Evolutionary conservation across 2,888 invertebrate species (phyloP).

Genomic region (Atrina japonica): DNA sequence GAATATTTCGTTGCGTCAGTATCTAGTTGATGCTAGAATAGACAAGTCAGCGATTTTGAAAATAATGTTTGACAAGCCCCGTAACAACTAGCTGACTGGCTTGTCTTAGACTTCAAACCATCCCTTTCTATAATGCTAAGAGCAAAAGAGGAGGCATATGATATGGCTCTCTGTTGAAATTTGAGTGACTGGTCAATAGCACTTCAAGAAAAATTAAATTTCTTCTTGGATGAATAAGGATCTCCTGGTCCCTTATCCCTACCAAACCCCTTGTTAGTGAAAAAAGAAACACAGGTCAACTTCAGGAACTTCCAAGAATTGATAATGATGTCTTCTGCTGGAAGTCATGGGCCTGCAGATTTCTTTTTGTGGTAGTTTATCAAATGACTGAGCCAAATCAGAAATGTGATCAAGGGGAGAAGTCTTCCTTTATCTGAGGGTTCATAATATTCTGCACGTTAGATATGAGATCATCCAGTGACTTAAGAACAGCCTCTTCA

Average conservation of each 20-base stretch:
- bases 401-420: conserved; percentile 35
- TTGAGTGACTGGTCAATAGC: conserved; percentile 14
- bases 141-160: no score
- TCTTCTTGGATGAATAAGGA: conserved; percentile 5
- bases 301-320: conserved; percentile 11
- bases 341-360: conserved; percentile 1
- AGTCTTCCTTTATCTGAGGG: neutral
- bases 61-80: no score
- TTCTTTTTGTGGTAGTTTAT: neutral
- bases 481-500: no score
- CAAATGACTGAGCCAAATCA: conserved; percentile 13
- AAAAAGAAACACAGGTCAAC: neutral
- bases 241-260: conserved; percentile 10
- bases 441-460: conserved; percentile 2
- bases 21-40: no score
- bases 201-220: neutral
- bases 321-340: conserved; percentile 17
- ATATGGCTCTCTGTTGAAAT: conserved; percentile 27
- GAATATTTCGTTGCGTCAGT: no score
- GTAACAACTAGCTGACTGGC: no score
- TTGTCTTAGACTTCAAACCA: no score
- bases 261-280: conserved; percentile 8
- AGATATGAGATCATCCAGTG: conserved; percentile 4
- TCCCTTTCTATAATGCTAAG: no score
- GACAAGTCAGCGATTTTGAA: no score